Conservation (phyloP, 2,113 vertebrate genomes). For the Nibea coibor region DNA sequence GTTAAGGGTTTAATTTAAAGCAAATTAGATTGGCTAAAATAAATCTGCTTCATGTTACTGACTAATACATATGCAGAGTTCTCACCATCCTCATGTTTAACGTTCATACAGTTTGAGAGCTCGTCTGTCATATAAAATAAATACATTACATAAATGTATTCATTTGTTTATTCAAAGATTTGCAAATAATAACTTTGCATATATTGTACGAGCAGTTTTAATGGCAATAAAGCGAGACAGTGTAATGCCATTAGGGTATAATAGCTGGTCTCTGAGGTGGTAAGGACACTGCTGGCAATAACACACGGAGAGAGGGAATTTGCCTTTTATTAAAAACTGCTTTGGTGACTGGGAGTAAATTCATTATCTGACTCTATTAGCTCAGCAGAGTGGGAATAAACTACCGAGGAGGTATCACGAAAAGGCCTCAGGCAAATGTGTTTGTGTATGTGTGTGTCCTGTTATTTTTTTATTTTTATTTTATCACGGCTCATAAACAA, state of each 20-base stretch:
- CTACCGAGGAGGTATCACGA: conserved; percentile 41
- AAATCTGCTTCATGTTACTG: conserved; percentile 59
- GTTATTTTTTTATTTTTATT: conserved; percentile 21
- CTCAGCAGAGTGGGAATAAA: conserved; percentile 68
- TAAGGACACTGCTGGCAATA: conserved; percentile 80
- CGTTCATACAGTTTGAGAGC: conserved; percentile 21
- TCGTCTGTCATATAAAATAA: conserved; percentile 25
- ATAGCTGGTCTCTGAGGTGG: conserved; percentile 70
- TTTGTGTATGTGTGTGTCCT: conserved; percentile 25
- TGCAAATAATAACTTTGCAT: conserved; percentile 63
- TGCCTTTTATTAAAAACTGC: conserved; percentile 83
- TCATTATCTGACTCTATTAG: conserved; percentile 82
- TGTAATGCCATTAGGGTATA: conserved; percentile 73
- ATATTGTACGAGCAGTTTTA: conserved; percentile 54
- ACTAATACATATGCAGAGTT: conserved; percentile 30
- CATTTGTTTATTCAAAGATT: conserved; percentile 47
- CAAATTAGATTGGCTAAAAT: conserved; percentile 70
- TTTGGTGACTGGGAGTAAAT: conserved; percentile 80
- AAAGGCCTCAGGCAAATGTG: conserved; percentile 52
- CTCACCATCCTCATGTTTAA: conserved; percentile 25
- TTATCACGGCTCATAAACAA: conserved; percentile 45
- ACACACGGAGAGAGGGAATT: conserved; percentile 63
- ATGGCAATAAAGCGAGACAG: conserved; percentile 72
- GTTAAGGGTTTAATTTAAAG: conserved; percentile 76
- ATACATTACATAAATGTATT: conserved; percentile 48